These are phyloP conservation scores for Corythornis madagascariensis DNA, from an alignment of 2,113 vertebrate species.

Conservation along the genomic window DNA sequence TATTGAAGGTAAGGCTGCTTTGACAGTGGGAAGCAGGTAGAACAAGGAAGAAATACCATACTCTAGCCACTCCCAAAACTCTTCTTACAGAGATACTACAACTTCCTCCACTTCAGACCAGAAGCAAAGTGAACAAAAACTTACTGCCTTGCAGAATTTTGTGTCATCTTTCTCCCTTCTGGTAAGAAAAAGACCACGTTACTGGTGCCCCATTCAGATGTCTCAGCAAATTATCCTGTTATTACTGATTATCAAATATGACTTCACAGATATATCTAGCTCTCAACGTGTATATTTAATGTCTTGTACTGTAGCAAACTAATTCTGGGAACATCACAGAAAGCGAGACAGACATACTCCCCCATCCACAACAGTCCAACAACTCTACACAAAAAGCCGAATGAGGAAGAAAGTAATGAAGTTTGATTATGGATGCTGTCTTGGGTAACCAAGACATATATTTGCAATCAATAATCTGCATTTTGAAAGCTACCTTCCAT, in stretches of 20 bases:
- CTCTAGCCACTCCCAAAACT: neutral
- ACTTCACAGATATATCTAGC: neutral
- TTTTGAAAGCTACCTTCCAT: neutral
- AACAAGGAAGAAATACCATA: neutral
- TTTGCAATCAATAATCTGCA: neutral
- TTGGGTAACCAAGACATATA: neutral
- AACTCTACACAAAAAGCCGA: neutral
- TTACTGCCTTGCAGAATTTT: neutral
- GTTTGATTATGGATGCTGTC: neutral
- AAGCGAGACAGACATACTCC: neutral
- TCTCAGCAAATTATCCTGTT: neutral
- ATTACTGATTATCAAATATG: neutral
- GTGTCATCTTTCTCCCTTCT: neutral
- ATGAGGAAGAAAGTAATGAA: neutral
- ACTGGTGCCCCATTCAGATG: neutral
- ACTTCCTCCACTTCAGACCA: neutral
- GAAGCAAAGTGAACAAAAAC: neutral
- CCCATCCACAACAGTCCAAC: neutral
- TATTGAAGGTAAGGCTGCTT: neutral
- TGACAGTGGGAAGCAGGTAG: neutral
- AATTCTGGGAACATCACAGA: neutral
- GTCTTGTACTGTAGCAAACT: neutral
- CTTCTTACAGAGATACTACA: neutral
- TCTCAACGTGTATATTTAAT: neutral
- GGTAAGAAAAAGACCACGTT: neutral